A percentile compares a stretch with the other conserved stretches of the same genome.
These are phyloP conservation scores for Sarcophilus harrisii DNA, from an alignment of 2,797 vertebrate species.

Conservation along the genomic window DNA sequence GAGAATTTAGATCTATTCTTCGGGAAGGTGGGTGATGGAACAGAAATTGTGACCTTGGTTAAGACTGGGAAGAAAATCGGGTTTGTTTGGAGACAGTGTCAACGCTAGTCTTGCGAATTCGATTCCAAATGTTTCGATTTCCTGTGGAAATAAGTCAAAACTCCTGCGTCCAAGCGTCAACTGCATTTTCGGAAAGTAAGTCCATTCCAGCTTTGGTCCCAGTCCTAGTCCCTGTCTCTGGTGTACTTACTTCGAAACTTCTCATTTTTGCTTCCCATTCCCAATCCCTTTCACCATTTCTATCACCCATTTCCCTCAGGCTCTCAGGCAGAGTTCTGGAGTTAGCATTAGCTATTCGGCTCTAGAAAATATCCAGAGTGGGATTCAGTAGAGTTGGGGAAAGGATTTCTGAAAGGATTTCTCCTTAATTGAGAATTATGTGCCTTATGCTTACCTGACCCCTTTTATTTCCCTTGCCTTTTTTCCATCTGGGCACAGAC, in stretches of 20 bases:
- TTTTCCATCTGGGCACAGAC: neutral
- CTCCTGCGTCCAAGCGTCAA: neutral
- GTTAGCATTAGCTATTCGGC: too few relatives aligned
- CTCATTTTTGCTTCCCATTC: neutral
- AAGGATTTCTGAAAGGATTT: neutral
- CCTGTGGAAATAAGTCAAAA: neutral
- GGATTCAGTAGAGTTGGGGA: neutral
- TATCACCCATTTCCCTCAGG: neutral
- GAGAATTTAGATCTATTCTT: neutral
- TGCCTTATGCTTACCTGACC: neutral
- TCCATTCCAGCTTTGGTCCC: neutral
- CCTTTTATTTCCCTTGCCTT: neutral
- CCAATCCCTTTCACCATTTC: too few relatives aligned
- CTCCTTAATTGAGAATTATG: neutral
- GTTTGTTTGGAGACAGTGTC: neutral
- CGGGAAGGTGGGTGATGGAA: neutral
- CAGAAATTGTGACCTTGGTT: neutral
- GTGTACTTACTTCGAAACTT: neutral
- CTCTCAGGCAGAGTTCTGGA: neutral
- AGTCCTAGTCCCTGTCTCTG: neutral
- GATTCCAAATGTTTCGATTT: neutral
- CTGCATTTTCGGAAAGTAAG: neutral
- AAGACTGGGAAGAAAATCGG: neutral
- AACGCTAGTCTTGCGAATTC: neutral
- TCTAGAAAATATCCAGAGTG: neutral